Evolutionary conservation across 2,888 invertebrate species (phyloP), one percentile per base, ranked within the genome.

Genomic region (Acanthosepion esculentum): DNA sequence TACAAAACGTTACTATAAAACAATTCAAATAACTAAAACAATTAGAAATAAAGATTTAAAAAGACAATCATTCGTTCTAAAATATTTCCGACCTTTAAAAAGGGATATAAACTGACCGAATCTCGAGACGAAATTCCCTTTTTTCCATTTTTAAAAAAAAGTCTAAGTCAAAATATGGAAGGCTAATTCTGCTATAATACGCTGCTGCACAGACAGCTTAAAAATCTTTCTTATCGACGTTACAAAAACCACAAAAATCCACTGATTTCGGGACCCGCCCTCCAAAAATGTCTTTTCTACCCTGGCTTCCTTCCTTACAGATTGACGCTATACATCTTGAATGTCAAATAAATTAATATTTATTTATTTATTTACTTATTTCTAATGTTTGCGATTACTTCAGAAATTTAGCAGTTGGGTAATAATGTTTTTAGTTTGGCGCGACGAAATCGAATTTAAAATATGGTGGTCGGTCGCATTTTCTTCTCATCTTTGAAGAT

Each of bases 331-430:
- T 7, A n/a, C n/a, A n/a, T 78, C n/a, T n/a, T n/a, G n/a, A 78
- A 5, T 78, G 78, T 12, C 3, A 29, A 10, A n/a, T 10, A 78
- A 29, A 78, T 12, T 78, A 78, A n/a, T 78, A 78, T 78, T 78
- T 78, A 78, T 78, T 78, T 78, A 78, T 78, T 78, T 78, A 78
- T 78, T 78, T 78, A 78, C n/a, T 78, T 55, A 55, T 55, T 78
- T 78, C 7, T 64, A 26, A 23, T 64, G 20, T 64, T 78, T 29
- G n/a, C 10, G 78, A n/a, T 78, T 29, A 15, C 12, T 78, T 78
- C 18, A n/a, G 10, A n/a, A n/a, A 78, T 78, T n/a, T 78, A 8
- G 2, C 6, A n/a, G n/a, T n/a, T 78, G n/a, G 55, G 55, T 78
- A 29, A 78, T n/a, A n/a, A n/a, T 12, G 64, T 7, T 64, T 29